Evolutionary conservation across 2,113 vertebrate genomes (phyloP).

Genomic region (Rhineura floridana): DNA sequence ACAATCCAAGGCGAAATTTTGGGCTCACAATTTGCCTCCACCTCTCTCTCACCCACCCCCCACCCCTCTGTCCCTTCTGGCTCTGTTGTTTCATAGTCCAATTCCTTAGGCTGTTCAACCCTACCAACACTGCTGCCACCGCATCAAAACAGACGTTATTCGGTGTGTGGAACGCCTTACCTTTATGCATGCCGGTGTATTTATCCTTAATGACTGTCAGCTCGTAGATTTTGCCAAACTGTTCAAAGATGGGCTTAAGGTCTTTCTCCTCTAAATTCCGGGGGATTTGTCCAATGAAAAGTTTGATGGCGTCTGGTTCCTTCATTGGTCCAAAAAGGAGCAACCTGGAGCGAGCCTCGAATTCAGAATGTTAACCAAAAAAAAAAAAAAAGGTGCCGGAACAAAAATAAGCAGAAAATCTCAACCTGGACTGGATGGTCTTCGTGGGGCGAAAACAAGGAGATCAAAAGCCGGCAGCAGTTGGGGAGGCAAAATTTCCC

Average conservation of each 20-base stretch:
- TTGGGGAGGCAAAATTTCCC: background rate
- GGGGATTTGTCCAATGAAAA: conserved; percentile 95
- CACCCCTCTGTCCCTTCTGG: conserved; percentile 27
- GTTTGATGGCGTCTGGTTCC: conserved; percentile 96
- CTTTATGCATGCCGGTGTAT: conserved; percentile 98
- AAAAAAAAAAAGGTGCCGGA: background rate
- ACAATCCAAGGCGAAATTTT: background rate
- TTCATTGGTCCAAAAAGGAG: conserved; percentile 86
- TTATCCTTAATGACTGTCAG: conserved; percentile 97
- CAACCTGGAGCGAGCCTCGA: conserved; percentile 40
- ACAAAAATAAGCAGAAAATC: background rate
- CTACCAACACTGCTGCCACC: background rate
- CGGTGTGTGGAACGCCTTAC: conserved; percentile 66
- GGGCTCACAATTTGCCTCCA: background rate
- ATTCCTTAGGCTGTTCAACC: background rate
- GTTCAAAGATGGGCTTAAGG: conserved; percentile 92
- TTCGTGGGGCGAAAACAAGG: conserved; percentile 8
- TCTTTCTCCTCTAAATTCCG: conserved; percentile 94
- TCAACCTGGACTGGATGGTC: background rate
- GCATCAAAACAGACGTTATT: fast-evolving
- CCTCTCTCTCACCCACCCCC: background rate
- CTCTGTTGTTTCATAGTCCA: background rate
- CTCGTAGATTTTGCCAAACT: conserved; percentile 95
- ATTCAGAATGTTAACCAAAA: background rate
- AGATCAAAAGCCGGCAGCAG: background rate